Evolutionary conservation across 2,113 vertebrate species (phyloP).

Genomic region (Rhea americana): DNA sequence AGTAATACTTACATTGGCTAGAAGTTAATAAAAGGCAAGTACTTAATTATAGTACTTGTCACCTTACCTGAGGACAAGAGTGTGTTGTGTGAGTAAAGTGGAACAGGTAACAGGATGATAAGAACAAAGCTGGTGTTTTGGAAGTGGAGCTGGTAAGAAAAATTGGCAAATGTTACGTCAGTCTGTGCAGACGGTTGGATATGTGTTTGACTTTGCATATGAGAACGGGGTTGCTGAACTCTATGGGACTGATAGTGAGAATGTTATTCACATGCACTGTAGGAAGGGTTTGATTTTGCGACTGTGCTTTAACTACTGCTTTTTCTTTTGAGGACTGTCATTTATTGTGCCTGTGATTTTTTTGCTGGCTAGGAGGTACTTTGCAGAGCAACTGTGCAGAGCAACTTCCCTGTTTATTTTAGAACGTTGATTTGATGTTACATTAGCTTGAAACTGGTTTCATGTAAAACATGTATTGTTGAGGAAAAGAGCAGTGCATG

Average conservation of each 20-base stretch:
- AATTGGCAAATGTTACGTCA: neutral
- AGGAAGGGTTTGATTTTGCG: neutral
- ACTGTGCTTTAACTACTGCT: neutral
- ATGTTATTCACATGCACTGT: neutral
- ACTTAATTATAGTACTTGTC: accelerated
- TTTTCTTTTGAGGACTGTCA: neutral
- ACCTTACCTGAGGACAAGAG: neutral
- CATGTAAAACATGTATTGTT: neutral
- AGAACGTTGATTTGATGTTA: neutral
- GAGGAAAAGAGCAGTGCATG: neutral
- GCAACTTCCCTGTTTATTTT: neutral
- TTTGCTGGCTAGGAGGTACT: neutral
- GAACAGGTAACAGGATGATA: neutral
- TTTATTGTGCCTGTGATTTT: neutral
- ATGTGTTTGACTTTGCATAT: neutral
- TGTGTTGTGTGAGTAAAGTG: neutral
- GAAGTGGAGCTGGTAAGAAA: neutral
- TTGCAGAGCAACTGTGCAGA: neutral
- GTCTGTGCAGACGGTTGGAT: neutral
- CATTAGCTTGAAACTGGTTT: neutral
- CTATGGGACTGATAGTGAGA: neutral
- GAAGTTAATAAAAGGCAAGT: neutral
- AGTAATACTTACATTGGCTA: neutral
- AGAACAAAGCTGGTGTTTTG: neutral
- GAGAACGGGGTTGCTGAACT: neutral